Base-by-base conservation (phyloP, 2,113 vertebrate species). In the Crotalus helleri region DNA sequence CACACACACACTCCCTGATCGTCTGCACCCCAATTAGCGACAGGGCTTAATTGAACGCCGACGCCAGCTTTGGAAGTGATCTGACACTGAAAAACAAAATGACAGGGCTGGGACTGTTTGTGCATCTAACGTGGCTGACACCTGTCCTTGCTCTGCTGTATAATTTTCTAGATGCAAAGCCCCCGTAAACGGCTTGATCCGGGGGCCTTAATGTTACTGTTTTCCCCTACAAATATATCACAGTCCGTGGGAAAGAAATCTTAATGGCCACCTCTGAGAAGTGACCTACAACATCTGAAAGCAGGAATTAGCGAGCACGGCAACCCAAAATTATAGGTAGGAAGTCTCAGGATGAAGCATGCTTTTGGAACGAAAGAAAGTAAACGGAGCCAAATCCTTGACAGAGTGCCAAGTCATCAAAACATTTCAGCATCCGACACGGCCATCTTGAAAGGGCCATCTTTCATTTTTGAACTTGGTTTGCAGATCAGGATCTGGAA, bases 361-460 rank as follows among this genome's bases (percentile, higher is more conserved):
- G 15, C 19, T 39, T 81, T 39, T 2, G 69, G 61, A 5, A 8
- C 15, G 19, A 17, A 17, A 39, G 19, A 21, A 39, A 39, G 6
- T 19, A 1, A 21, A 39, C 4, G 1, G 3, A 81, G n/a, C 2
- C 15, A 3, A 81, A 39, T 39, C 8, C 69, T 81, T 39, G 33
- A 39, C n/a, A 3, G 33, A 19, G 39, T 2, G 6, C 15, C n/a
- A 0, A 21, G 39, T 1, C 2, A 39, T 39, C 5, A 7, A 39
- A 74, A 19, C 2, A 13, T 33, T 33, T 74, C n/a, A 17, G 2
- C 13, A 11, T 13, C 29, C 3, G 29, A 13, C 26, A 5, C 61
- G 2, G 11, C 61, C 61, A 15, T 17, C 64, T 69, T 33, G n/a
- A 74, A 33, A 19, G 29, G 29, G 61, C 12, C 29, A 15, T 19